Conservation (phyloP, 1,140 invertebrate genomes). For the Orussus abietinus region DNA sequence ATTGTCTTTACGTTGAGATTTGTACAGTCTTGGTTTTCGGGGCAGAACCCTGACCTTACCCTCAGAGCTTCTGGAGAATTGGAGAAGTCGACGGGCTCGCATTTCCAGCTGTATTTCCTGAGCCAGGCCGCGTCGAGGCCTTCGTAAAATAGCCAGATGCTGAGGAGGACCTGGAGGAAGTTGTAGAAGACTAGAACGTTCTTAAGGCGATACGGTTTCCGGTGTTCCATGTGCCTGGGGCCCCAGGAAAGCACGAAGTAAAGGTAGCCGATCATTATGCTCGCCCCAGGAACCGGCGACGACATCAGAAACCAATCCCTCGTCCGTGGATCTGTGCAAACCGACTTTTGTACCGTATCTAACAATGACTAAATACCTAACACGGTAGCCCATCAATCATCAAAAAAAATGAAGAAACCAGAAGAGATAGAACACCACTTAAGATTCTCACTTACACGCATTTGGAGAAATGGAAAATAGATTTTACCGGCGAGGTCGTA, state of each 20-base stretch:
- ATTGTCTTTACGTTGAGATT: no score
- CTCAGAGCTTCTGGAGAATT: constrained; percentile 66
- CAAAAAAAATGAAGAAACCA: constrained; percentile 6
- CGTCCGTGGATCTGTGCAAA: constrained; percentile 76
- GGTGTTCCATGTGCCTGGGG: constrained; percentile 73
- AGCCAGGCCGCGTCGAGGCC: constrained; percentile 62
- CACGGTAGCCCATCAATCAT: no score
- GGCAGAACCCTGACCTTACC: no score
- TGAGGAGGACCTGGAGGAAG: constrained; percentile 72
- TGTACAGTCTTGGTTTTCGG: no score
- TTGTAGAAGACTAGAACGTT: constrained; percentile 78
- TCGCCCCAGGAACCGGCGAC: constrained; percentile 69
- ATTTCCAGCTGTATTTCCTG: constrained; percentile 74
- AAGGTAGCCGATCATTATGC: constrained; percentile 65
- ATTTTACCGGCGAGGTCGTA: constrained; percentile 58
- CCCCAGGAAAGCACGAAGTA: constrained; percentile 73
- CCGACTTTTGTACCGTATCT: no score
- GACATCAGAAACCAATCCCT: constrained; percentile 81
- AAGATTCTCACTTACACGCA: no score
- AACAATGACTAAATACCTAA: no score
- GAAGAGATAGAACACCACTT: no score
- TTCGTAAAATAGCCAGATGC: constrained; percentile 71
- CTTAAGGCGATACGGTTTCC: constrained; percentile 75
- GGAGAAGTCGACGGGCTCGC: constrained; percentile 78
- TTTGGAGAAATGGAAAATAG: no score